Percentiles rank a stretch among this genome's conserved stretches.
phyloP scores from a whole-genome alignment of 2,888 invertebrate species.

The Vanessa cardui region DNA sequence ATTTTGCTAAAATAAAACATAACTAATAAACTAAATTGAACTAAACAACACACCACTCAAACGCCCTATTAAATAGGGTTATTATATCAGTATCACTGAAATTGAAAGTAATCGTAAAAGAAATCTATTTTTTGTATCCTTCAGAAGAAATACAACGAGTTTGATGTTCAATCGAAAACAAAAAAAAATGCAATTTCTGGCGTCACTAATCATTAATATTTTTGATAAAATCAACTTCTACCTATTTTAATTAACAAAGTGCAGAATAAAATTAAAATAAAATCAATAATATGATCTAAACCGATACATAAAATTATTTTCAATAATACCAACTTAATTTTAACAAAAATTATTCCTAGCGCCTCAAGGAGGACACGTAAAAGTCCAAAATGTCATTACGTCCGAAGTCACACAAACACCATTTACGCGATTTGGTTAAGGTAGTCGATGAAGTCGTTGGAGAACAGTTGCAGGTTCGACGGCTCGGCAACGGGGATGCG shows the following conservation, averaged over 20 bases:
- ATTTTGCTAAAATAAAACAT: slow-evolving; percentile 83
- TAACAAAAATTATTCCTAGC: slow-evolving; percentile 78
- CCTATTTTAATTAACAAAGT: slow-evolving; percentile 72
- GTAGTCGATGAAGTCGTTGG: slow-evolving; percentile 84
- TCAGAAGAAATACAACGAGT: slow-evolving; percentile 64
- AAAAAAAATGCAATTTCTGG: slow-evolving; percentile 79
- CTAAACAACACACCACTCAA: slow-evolving; percentile 80
- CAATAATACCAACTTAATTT: slow-evolving; percentile 82
- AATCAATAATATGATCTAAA: slow-evolving; percentile 80
- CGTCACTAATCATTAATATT: slow-evolving; percentile 70
- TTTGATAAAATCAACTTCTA: slow-evolving; percentile 74
- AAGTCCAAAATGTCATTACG: slow-evolving; percentile 51
- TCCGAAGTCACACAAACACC: slow-evolving; percentile 45
- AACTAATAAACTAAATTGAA: slow-evolving; percentile 84
- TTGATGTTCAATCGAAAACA: slow-evolving; percentile 60
- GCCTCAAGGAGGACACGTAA: slow-evolving; percentile 52
- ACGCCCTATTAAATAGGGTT: slow-evolving; percentile 75
- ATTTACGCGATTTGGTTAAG: slow-evolving; percentile 83
- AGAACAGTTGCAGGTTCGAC: slow-evolving; percentile 82
- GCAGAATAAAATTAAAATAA: slow-evolving; percentile 81
- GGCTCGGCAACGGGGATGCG: slow-evolving; percentile 57
- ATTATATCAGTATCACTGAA: slow-evolving; percentile 75
- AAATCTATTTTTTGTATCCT: slow-evolving; percentile 58
- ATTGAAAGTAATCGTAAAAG: slow-evolving; percentile 72
- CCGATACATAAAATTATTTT: slow-evolving; percentile 80